Evolutionary conservation across 2,797 vertebrate genomes (phyloP).

Genomic region (Moxostoma hubbsi): DNA sequence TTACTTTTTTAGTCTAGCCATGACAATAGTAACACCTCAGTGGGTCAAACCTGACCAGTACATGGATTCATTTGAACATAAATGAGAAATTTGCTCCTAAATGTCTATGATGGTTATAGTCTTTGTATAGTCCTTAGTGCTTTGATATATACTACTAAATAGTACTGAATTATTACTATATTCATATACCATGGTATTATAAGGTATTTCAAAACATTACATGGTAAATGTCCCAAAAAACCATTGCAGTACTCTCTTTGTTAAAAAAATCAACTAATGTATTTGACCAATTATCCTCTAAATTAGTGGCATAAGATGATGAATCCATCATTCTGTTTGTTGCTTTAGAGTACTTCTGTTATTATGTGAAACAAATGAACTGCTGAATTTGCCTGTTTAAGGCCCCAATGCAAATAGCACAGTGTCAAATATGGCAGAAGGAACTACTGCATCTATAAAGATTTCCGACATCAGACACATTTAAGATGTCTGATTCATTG

Average conservation of each 20-base stretch:
- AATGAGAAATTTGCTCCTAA: no score
- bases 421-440: not conserved
- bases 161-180: not conserved
- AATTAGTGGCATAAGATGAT: conserved; percentile 42
- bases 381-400: not conserved
- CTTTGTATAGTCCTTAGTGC: not conserved
- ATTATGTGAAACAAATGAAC: not conserved
- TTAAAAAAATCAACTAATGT: conserved; percentile 41
- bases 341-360: conserved; percentile 39
- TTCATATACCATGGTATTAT: not conserved
- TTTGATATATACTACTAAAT: not conserved
- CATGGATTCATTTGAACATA: no score
- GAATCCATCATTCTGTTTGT: conserved; percentile 44
- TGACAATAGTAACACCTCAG: no score
- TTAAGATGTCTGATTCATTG: not conserved
- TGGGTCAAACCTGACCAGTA: no score
- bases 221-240: no score
- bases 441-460: not conserved
- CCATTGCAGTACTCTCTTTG: not conserved
- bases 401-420: not conserved
- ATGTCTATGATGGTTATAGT: not conserved
- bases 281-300: conserved; percentile 31
- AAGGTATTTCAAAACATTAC: no score
- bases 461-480: not conserved
- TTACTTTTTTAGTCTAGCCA: no score